Base-by-base conservation (phyloP, 2,888 invertebrate genomes). In the Xylocampa areola region DNA sequence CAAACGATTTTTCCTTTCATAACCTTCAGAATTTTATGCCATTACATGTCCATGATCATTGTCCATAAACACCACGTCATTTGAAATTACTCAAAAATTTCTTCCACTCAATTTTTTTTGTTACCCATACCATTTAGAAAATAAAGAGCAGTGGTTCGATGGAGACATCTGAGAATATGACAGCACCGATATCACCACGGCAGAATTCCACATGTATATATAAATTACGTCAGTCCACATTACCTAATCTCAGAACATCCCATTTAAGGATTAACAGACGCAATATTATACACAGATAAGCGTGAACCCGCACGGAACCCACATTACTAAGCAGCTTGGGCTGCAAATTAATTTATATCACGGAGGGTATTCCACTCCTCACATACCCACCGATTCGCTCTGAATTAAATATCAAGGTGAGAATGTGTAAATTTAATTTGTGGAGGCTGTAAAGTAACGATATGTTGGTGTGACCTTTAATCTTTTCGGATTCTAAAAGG, bases 321-420 rank as follows among this genome's bases (percentile, higher is more conserved):
- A 43, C 47, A 50, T 66, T 59, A 64, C 57, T 74, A 50, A 68
- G 55, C 65, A 70, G 51, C 19, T 48, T 64, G 45, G 4, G 58
- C 44, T 32, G 10, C 25, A 64, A 73, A 76, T 71, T 72, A 69
- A 69, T 74, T 74, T 68, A 53, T 65, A 69, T 66, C 57, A 62
- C 43, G 33, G n/a, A 29, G 14, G 55, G 51, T 47, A 27, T 49
- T 49, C 11, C 39, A 35, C 23, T 61, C 25, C 14, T 17, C 29
- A 37, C 16, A 39, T 51, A 29, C 16, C 35, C 35, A 36, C 36
- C 39, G 40, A 66, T 41, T 21, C 19, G 48, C 41, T 21, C 17
- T 50, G 64, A 51, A 67, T 63, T 48, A 63, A 43, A 70, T 60
- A 58, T 52, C 30, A 37, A 44, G 35, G 49, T 21, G 14, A 21